Evolutionary conservation across 2,113 vertebrate genomes (phyloP).

Genomic region (Saimiri boliviensis): DNA sequence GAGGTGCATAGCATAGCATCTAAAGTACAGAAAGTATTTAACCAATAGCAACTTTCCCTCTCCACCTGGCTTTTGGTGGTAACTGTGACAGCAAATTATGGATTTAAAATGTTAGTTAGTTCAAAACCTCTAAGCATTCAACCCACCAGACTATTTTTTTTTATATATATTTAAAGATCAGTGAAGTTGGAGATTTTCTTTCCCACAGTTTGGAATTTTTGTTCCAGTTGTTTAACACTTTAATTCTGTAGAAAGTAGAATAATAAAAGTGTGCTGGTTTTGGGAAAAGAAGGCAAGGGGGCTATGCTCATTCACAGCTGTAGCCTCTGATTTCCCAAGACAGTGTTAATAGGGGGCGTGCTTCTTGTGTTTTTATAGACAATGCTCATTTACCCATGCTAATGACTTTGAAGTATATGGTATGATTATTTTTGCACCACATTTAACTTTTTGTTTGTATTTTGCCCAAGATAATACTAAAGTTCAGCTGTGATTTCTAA

Average conservation of each 20-base stretch:
- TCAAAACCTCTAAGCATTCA: not conserved
- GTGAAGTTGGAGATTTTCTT: not conserved
- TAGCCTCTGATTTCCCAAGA: not conserved
- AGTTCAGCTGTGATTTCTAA: not conserved
- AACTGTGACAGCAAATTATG: not conserved
- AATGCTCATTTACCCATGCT: not conserved
- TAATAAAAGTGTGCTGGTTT: not conserved
- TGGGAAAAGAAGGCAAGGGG: not conserved
- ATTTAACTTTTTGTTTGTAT: constrained; percentile 33
- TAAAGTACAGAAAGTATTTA: not conserved
- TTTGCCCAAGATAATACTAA: not conserved
- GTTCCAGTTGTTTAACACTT: not conserved
- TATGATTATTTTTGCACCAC: not conserved
- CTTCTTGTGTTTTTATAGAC: not conserved
- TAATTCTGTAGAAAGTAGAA: not conserved
- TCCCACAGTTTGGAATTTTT: not conserved
- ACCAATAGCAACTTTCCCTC: not conserved
- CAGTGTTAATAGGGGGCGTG: not conserved
- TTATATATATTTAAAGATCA: not conserved
- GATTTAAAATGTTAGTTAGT: not conserved
- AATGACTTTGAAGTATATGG: not conserved
- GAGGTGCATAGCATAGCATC: not conserved
- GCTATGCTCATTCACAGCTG: not conserved
- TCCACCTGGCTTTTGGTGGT: not conserved
- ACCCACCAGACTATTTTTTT: not conserved